Evolutionary conservation across 1,140 invertebrate species (phyloP).

Genomic region (Pseudomyrmex sp.): DNA sequence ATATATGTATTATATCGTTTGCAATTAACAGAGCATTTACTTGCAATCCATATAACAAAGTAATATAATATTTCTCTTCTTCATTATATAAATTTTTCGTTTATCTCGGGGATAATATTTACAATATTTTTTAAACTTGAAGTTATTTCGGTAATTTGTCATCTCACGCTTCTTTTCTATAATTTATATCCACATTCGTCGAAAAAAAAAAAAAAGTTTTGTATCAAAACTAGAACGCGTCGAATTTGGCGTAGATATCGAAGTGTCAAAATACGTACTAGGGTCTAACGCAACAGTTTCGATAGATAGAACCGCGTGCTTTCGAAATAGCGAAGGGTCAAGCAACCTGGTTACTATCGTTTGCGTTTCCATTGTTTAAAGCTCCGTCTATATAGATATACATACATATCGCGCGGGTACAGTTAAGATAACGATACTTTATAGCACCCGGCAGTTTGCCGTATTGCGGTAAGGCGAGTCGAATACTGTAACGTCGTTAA

Average conservation of each 20-base stretch:
- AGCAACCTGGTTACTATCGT: constrained; percentile 45
- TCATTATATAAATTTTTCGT: background rate
- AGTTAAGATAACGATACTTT: constrained; percentile 56
- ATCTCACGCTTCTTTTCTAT: background rate
- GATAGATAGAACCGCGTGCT: background rate
- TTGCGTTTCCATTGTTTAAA: constrained; percentile 55
- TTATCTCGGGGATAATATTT: too few relatives aligned
- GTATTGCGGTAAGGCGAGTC: constrained; percentile 48
- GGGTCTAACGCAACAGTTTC: constrained; percentile 22
- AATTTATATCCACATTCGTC: background rate
- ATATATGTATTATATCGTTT: background rate
- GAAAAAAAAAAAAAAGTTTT: background rate
- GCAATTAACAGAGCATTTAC: background rate
- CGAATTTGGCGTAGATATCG: constrained; percentile 12
- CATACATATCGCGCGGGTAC: background rate
- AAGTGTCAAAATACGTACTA: background rate
- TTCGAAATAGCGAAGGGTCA: constrained; percentile 27
- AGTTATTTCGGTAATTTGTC: too few relatives aligned
- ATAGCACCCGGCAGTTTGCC: constrained; percentile 51
- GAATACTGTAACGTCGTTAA: constrained; percentile 45
- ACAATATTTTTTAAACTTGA: too few relatives aligned
- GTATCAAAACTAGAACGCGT: constrained; percentile 9
- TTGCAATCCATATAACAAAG: background rate
- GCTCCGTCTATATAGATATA: constrained; percentile 45
- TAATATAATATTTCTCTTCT: background rate